phyloP scores from a whole-genome alignment of 2,888 invertebrate genomes.

The Synergus laeviventris region DNA sequence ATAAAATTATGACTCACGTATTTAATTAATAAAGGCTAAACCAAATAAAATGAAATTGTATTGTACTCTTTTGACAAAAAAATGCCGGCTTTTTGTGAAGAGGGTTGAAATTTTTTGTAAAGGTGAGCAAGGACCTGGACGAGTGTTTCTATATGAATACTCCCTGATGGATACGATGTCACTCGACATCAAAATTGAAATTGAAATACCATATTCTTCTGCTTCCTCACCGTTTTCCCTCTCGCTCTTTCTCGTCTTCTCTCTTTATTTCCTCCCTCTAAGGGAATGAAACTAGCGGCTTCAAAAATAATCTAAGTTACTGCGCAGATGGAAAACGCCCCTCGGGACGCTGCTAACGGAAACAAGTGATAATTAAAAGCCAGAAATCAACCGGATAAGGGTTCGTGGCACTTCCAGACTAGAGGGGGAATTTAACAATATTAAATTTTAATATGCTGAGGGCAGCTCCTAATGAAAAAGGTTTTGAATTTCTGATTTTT shows the following conservation, averaged over 20 bases:
- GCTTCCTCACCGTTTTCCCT: conserved; percentile 21
- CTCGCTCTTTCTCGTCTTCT: not conserved
- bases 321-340: conserved; percentile 28
- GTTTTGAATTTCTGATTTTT: not conserved
- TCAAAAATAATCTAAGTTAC: conserved; percentile 36
- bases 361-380: conserved; percentile 38
- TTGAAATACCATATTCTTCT: conserved; percentile 41
- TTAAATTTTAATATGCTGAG: conserved; percentile 7
- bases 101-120: conserved; percentile 17
- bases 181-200: conserved; percentile 39
- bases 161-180: conserved; percentile 36
- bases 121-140: not conserved
- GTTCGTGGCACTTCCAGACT: conserved; percentile 20
- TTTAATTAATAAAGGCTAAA: not conserved
- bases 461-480: not conserved
- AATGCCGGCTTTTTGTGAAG: conserved; percentile 34
- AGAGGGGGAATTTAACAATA: conserved; percentile 9
- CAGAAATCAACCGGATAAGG: conserved; percentile 34
- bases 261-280: conserved; percentile 39
- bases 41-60: conserved; percentile 17
- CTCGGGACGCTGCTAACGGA: conserved; percentile 18
- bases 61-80: conserved; percentile 23
- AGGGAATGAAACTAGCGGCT: conserved; percentile 32
- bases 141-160: conserved; percentile 40
- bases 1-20: not conserved